A percentile compares a stretch with the other conserved stretches of the same genome.
Conservation (phyloP, 1,140 invertebrate species). For the Radopholus similis region DNA sequence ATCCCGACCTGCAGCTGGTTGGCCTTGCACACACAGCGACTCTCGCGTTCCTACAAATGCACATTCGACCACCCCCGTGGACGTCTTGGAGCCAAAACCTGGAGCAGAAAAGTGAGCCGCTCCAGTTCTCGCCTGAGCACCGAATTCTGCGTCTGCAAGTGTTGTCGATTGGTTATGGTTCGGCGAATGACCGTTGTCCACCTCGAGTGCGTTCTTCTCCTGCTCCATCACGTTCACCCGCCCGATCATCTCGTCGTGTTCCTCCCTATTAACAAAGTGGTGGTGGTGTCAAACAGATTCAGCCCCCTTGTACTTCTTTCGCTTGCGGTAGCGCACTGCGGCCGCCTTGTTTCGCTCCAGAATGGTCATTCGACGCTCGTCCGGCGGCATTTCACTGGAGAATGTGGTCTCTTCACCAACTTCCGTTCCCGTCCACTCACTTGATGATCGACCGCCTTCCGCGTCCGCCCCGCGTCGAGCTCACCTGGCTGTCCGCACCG, state of each 20-base stretch:
- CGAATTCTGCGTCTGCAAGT: conserved; percentile 46
- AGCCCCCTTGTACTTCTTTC: conserved; percentile 52
- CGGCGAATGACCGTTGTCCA: neutral
- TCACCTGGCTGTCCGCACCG: conserved; percentile 29
- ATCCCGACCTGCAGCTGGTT: conserved; percentile 24
- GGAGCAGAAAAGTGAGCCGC: conserved; percentile 36
- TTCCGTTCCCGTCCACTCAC: neutral
- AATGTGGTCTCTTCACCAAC: neutral
- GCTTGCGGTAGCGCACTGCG: conserved; percentile 47
- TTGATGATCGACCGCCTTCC: conserved; percentile 36
- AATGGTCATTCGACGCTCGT: conserved; percentile 43
- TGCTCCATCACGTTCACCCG: conserved; percentile 39
- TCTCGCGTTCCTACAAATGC: conserved; percentile 28
- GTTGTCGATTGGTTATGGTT: neutral
- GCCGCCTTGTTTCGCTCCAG: conserved; percentile 46
- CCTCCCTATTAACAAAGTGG: conserved; percentile 14
- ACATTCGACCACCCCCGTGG: neutral
- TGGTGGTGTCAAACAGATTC: neutral
- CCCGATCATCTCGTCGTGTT: conserved; percentile 44
- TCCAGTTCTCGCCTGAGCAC: conserved; percentile 45
- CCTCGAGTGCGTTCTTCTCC: conserved; percentile 32
- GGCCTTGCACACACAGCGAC: conserved; percentile 37
- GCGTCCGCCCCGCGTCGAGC: conserved; percentile 37
- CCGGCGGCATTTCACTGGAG: conserved; percentile 41
- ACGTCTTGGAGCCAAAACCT: neutral